Percentiles rank a stretch among this genome's conserved stretches.
Evolutionary conservation across 2,888 invertebrate genomes (phyloP).

Genomic region (Heteropelma amictum): DNA sequence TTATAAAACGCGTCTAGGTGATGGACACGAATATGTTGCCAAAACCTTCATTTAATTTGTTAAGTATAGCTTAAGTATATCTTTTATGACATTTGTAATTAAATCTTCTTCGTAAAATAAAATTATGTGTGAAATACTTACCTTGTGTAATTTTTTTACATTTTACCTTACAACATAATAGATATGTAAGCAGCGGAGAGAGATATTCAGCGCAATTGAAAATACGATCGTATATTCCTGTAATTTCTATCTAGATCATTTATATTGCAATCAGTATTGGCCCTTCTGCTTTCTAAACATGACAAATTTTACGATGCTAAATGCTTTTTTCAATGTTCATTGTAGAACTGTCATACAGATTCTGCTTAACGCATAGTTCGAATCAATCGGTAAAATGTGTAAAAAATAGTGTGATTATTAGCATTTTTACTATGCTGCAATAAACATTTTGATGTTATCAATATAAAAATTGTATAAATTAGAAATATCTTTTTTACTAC

Average conservation of each 20-base stretch:
- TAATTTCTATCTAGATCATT: neutral
- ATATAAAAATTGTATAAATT: neutral
- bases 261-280: neutral
- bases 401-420: neutral
- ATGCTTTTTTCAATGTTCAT: neutral
- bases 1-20: neutral
- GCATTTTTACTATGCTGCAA: neutral
- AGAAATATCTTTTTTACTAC: neutral
- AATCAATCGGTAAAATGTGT: neutral
- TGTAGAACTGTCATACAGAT: neutral
- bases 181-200: no score
- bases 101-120: neutral
- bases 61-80: neutral
- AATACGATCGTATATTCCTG: neutral
- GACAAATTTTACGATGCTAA: neutral
- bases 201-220: no score
- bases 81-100: no score
- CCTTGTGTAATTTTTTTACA: neutral
- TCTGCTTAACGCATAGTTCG: neutral
- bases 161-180: neutral
- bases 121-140: neutral
- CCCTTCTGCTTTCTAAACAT: neutral
- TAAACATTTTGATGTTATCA: neutral
- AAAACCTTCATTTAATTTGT: neutral
- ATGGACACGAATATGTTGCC: neutral